Evolutionary conservation across 2,113 vertebrate genomes (phyloP), one percentile per base, ranked within the genome.

Genomic region (Triplophysa dalaica): DNA sequence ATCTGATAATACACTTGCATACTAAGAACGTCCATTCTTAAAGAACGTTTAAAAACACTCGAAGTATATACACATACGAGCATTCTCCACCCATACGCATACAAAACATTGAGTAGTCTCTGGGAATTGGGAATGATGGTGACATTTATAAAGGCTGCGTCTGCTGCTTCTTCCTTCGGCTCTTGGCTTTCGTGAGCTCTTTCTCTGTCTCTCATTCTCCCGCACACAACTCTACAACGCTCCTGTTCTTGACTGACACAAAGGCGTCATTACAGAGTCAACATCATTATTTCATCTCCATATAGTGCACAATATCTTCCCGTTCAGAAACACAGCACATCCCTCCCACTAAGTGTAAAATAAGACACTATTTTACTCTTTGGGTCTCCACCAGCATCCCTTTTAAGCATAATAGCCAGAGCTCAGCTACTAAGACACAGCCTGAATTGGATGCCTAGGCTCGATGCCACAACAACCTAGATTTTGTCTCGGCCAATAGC

Each of bases 241-340:
- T 58, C 70, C 83, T 83, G 76, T 61, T 91, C 89, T 90, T 91
- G 88, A 89, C 89, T 80, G 64, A 82, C 62, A 85, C 3, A 63
- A 14, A 56, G 60, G 43, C 50, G 24, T 38, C 56, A 29, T 81
- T 74, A 56, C 43, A 12, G 48, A 64, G 24, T 66, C 67, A 67
- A 60, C 9, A 2, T 3, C 60, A n/a, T 17, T 10, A 38, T 66
- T 58, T 21, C 21, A 21, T 21, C 66, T 6, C 65, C 16, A 29
- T 62, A 43, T 8, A 61, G 24, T 41, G 10, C 21, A n/a, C 3
- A 11, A 14, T 41, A 33, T 54, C 19, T 58, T 10, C 38, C 45
- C 14, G 14, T 48, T 43, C 21, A 63, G 67, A 21, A 78, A 78
- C 17, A 58, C 61, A 66, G 70, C 13, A 21, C 21, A 74, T 62